Evolutionary conservation across 2,113 vertebrate species (phyloP), one percentile per base, ranked within the genome.

Genomic region (Agelaius tricolor): DNA sequence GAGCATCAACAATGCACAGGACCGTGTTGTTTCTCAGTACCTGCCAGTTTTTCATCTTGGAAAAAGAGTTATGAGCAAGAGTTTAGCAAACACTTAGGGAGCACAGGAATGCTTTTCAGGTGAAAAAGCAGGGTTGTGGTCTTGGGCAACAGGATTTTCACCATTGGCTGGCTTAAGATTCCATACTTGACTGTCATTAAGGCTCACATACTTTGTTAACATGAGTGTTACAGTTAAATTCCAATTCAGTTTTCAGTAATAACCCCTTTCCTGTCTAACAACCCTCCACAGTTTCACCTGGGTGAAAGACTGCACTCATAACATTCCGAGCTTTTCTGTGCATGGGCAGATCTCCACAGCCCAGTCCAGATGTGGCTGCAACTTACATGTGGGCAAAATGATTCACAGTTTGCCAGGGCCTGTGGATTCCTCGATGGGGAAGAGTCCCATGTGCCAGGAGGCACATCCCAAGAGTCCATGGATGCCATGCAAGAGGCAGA

Each of bases 381-480:
- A 55, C 46, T 68, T 31, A 68, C 0, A 1, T 33, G n/a, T 46
- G 57, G 19, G 20, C 2, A 3, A 77, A 91, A 62, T 13, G 6
- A 55, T 61, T 87, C 61, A 59, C 39, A 77, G 15, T 10, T 31
- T 22, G n/a, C 10, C 11, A 28, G 13, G 13, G 19, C 76, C 39
- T 89, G 44, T 0, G 0, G 14, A n/a, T 52, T 31, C 30, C 33
- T 65, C 0, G 0, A 13, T 16, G 27, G 18, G 14, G 30, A 77
- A 62, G 24, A 71, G 27, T 35, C 16, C 33, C 47, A 8, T 65
- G 58, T 62, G n/a, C 3, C 62, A 57, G 33, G 16, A 31, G 21
- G 7, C 26, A 37, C 39, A 37, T 46, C 51, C 33, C 21, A 61
- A 57, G 11, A 6, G 16, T 55, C 43, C 19, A 21, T 9, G 9